A percentile compares a stretch with the other conserved stretches of the same genome.
Evolutionary conservation across 1,140 invertebrate genomes (phyloP).

Genomic region (Saccostrea glomerata): DNA sequence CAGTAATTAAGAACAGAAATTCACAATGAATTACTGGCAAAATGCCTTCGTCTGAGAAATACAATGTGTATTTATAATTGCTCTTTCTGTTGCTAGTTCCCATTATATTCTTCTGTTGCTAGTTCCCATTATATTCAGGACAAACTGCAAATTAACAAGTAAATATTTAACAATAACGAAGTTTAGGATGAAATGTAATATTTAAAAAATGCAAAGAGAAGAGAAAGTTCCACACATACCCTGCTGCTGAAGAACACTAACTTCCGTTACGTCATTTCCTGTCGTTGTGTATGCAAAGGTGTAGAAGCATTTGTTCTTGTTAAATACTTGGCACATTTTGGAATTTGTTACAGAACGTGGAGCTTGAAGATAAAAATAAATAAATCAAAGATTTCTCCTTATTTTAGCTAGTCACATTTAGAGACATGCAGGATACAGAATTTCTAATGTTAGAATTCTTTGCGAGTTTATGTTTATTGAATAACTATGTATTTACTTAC

Average conservation of each 20-base stretch:
- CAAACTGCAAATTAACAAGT: neutral
- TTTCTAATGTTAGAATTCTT: no score
- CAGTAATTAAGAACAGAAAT: no score
- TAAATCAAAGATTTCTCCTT: neutral
- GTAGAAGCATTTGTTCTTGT: neutral
- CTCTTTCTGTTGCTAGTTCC: neutral
- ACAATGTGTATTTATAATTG: no score
- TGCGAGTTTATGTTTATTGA: no score
- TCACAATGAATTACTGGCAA: no score
- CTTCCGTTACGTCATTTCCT: neutral
- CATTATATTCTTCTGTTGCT: neutral
- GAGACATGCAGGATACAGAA: no score
- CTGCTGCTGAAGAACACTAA: neutral
- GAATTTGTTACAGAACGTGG: neutral
- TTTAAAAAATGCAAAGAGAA: no score
- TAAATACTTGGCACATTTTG: constrained; percentile 3
- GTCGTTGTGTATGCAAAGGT: neutral
- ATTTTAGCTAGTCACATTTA: no score
- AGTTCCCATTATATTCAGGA: neutral
- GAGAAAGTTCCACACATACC: neutral
- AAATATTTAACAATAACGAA: neutral
- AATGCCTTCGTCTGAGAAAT: no score
- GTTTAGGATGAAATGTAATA: no score
- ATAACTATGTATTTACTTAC: neutral
- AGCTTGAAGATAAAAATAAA: neutral